phyloP scores from a whole-genome alignment of 2,888 invertebrate species.

The Cosmopolites sordidus region DNA sequence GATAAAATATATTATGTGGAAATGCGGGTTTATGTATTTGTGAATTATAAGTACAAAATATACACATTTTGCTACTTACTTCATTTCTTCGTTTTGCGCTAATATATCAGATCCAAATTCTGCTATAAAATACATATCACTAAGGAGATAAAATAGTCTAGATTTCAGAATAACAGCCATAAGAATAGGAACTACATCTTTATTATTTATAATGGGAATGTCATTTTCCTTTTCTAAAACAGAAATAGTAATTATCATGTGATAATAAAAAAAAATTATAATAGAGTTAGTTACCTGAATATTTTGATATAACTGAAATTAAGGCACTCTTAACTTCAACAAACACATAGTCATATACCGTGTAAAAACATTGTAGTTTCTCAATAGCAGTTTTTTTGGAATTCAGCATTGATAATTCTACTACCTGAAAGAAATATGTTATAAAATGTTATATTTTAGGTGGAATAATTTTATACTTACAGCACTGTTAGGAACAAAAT shows the following conservation, averaged over 20 bases:
- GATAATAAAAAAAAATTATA: background rate
- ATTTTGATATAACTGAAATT: constrained; percentile 44
- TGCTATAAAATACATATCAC: constrained; percentile 49
- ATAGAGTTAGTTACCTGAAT: constrained; percentile 33
- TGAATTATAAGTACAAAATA: constrained; percentile 1
- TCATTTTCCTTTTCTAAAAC: constrained; percentile 37
- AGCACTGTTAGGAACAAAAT: constrained; percentile 47
- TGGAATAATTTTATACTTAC: constrained; percentile 33
- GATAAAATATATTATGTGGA: no score
- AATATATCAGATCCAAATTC: constrained; percentile 42
- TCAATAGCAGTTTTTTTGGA: constrained; percentile 46
- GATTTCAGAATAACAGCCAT: constrained; percentile 48
- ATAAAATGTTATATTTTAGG: background rate
- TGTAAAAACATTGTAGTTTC: constrained; percentile 48
- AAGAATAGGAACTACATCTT: constrained; percentile 46
- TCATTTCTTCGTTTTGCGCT: constrained; percentile 30
- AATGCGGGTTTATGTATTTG: no score
- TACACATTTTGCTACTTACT: constrained; percentile 27
- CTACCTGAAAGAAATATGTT: constrained; percentile 36
- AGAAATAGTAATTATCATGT: constrained; percentile 4
- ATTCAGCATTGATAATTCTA: constrained; percentile 49
- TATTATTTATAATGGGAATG: constrained; percentile 41
- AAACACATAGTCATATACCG: constrained; percentile 48
- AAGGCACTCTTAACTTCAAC: constrained; percentile 50
- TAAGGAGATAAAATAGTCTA: constrained; percentile 46